Conservation (phyloP, 2,797 vertebrate genomes). For the Chelonia mydas region DNA sequence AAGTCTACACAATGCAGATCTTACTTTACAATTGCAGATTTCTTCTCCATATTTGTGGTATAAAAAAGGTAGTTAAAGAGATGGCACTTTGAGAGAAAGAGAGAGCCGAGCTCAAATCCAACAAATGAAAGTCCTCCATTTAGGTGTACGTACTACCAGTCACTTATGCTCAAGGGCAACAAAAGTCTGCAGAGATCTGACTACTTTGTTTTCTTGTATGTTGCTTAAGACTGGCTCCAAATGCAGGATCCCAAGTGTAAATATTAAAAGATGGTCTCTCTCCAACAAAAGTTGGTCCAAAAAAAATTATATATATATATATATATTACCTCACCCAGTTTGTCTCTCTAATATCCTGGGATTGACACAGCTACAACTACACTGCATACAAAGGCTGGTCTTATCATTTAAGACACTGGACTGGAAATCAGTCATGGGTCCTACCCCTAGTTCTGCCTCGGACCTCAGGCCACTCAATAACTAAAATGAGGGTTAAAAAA, state of each 20-base stretch:
- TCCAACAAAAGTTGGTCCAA: background rate
- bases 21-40: background rate
- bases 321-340: background rate
- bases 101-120: background rate
- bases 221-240: background rate
- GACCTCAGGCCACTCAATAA: background rate
- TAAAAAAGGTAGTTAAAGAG: background rate
- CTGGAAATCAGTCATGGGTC: background rate
- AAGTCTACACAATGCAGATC: background rate
- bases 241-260: too few relatives aligned
- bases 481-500: background rate
- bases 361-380: background rate
- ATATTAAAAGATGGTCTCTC: background rate
- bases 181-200: background rate
- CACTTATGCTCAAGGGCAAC: background rate
- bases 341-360: background rate
- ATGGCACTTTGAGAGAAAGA: background rate
- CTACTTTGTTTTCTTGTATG: background rate
- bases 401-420: background rate
- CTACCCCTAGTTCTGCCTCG: background rate
- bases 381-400: background rate
- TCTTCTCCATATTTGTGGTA: background rate
- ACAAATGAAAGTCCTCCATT: background rate
- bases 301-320: too few relatives aligned
- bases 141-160: background rate